Percentiles rank a stretch among this genome's conserved stretches.
These are phyloP conservation scores for Congeria kusceri DNA, from an alignment of 2,888 invertebrate genomes.

Conservation along the genomic window DNA sequence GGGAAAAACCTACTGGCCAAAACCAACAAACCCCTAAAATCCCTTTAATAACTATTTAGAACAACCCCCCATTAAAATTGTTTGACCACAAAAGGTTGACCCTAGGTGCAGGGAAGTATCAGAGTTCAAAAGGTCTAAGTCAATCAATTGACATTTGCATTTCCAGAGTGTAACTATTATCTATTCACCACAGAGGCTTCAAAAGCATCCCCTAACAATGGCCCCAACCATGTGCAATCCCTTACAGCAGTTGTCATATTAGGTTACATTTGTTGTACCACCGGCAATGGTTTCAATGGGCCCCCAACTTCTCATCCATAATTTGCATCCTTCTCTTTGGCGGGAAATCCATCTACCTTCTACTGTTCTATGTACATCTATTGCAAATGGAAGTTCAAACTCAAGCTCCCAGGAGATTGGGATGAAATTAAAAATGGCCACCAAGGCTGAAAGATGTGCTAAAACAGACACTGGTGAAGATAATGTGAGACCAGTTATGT, in stretches of 20 bases:
- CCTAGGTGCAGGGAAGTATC: constrained; percentile 50
- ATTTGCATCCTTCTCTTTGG: not conserved
- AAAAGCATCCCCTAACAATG: constrained; percentile 25
- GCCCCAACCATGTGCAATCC: not conserved
- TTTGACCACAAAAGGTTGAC: constrained; percentile 38
- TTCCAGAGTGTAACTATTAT: constrained; percentile 62
- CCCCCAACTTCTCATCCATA: not conserved
- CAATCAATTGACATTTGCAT: constrained; percentile 52
- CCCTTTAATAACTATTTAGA: not conserved
- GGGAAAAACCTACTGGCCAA: too few relatives aligned
- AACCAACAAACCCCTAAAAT: too few relatives aligned
- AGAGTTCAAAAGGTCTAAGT: constrained; percentile 62
- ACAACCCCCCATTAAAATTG: constrained; percentile 4
- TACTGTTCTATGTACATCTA: too few relatives aligned
- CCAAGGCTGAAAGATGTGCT: not conserved
- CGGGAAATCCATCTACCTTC: not conserved
- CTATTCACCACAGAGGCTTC: constrained; percentile 49
- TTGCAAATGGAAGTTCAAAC: too few relatives aligned
- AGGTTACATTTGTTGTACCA: too few relatives aligned
- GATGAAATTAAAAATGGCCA: too few relatives aligned
- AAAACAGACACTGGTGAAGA: constrained; percentile 15
- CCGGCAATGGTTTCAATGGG: not conserved
- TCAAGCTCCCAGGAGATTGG: too few relatives aligned
- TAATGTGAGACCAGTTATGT: constrained; percentile 10
- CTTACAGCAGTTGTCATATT: constrained; percentile 4